Percentiles rank a stretch among this genome's conserved stretches.
Evolutionary conservation across 2,888 invertebrate species (phyloP).

Genomic region (Protodeltote pygarga): DNA sequence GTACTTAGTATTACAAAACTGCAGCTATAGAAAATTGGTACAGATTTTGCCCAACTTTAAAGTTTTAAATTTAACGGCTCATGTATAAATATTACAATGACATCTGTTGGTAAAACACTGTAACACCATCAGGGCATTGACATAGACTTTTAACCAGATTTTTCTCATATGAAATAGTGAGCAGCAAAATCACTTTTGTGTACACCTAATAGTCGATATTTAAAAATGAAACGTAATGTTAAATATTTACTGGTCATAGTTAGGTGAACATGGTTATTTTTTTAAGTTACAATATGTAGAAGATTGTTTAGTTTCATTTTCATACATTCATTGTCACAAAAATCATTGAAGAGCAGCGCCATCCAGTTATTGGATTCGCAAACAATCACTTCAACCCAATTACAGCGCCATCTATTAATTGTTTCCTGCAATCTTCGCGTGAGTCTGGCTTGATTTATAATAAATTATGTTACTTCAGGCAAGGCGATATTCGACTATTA

Average conservation of each 20-base stretch:
- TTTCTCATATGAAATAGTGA: too few relatives aligned
- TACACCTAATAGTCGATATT: too few relatives aligned
- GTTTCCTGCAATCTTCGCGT: constrained; percentile 17
- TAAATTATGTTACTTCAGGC: constrained; percentile 9
- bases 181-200: too few relatives aligned
- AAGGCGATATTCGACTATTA: constrained; percentile 48
- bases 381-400: too few relatives aligned
- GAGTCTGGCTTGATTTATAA: constrained; percentile 7
- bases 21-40: too few relatives aligned
- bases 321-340: background rate
- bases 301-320: background rate
- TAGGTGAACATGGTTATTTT: background rate
- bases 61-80: background rate
- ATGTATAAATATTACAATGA: background rate
- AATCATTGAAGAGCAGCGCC: constrained; percentile 20
- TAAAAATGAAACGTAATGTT: background rate
- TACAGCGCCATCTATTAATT: constrained; percentile 46
- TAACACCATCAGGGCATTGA: too few relatives aligned
- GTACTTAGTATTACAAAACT: too few relatives aligned
- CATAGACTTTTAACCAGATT: too few relatives aligned
- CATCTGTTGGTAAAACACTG: background rate
- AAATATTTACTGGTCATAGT: constrained; percentile 12
- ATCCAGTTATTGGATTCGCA: constrained; percentile 25
- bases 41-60: too few relatives aligned
- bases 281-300: background rate